phyloP scores from a whole-genome alignment of 2,888 invertebrate species.

The Globia sparganii region DNA sequence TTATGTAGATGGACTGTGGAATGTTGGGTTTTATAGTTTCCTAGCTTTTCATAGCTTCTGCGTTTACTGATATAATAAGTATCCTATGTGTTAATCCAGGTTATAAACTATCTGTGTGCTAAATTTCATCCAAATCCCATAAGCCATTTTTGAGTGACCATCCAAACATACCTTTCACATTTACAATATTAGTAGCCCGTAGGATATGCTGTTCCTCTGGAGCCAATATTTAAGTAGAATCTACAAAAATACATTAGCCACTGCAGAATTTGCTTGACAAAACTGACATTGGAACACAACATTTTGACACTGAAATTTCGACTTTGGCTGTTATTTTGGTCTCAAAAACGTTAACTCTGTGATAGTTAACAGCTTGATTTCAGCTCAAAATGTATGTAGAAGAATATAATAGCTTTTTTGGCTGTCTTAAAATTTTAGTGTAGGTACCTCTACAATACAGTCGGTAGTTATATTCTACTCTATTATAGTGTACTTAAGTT shows the following conservation, averaged over 20 bases:
- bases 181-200: background rate
- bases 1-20: slow-evolving; percentile 1
- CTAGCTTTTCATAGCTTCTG: background rate
- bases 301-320: background rate
- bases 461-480: background rate
- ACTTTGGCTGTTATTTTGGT: no score
- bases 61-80: background rate
- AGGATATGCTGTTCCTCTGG: background rate
- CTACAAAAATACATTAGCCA: background rate
- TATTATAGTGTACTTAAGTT: background rate
- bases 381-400: background rate
- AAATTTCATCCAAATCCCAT: background rate
- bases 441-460: background rate
- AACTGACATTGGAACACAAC: background rate
- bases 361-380: background rate
- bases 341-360: background rate
- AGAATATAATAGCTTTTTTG: background rate
- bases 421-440: background rate
- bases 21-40: background rate
- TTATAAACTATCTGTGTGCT: background rate
- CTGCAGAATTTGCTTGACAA: background rate
- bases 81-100: background rate
- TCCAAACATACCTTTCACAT: background rate
- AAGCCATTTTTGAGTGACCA: background rate
- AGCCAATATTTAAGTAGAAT: background rate